Base-by-base conservation (phyloP, 2,797 vertebrate genomes). In the Aselliscus stoliczkanus region DNA sequence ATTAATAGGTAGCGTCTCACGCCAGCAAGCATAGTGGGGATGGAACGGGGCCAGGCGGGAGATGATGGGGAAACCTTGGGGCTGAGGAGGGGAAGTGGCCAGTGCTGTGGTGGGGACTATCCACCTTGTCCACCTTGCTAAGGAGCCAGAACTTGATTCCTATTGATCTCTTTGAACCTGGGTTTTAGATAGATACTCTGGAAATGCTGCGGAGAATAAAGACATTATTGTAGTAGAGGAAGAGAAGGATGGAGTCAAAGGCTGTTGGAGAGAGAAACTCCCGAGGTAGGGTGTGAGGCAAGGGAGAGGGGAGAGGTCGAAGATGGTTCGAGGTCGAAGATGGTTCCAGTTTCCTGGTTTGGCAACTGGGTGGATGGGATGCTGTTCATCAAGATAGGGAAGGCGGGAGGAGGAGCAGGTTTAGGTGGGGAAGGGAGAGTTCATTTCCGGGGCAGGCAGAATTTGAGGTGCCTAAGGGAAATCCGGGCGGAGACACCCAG, bases 381-480 rank as follows among this genome's bases (percentile, higher is more conserved):
- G 72, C 69, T 84, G 72, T 58, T 82, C 76, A 81, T 93, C 95
- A n/a, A 87, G 90, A 92, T 20, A 75, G 90, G 82, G 85, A 72
- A 54, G 81, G 56, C 15, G 7, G 54, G 67, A 92, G 56, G 90
- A 95, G 92, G 88, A 95, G 96, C 94, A 76, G 88, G 96, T 95
- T 82, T 90, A 94, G 90, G 87, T 76, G 90, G 93, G 90, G 77
- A 21, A 83, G 73, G 50, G 64, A 52, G 76, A 94, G 87, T 96
- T 96, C 89, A 92, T 70, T 93, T 64, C 56, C 89, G 80, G 93
- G 92, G 85, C 81, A 93, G 82, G 54, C 9, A 92, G 69, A 67
- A 47, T 94, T 92, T 88, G 92, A 95, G 88, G 73, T 91, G 88
- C 95, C 90, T 88, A 2, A 86, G 92, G 96, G 96, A 80, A n/a